phyloP scores from a whole-genome alignment of 2,888 invertebrate genomes.

The Hirtodrosophila trivittata region DNA sequence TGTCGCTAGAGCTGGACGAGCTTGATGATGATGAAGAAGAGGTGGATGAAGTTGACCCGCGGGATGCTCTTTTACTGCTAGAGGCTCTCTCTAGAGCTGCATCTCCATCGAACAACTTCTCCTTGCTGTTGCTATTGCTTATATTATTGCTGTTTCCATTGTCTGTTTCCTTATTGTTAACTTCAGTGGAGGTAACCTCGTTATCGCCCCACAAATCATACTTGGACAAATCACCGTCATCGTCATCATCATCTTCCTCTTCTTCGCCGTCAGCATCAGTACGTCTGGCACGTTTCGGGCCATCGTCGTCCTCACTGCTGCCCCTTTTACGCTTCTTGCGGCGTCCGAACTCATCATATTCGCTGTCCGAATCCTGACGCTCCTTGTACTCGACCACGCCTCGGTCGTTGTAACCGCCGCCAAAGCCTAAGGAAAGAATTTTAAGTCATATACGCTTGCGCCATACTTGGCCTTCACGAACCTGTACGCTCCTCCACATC shows the following conservation, averaged over 20 bases:
- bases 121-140: constrained; percentile 22
- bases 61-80: constrained; percentile 54
- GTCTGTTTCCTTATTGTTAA: constrained; percentile 46
- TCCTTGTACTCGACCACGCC: constrained; percentile 98
- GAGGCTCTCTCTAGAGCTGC: not conserved
- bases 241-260: constrained; percentile 85
- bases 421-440: constrained; percentile 86
- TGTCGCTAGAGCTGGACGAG: constrained; percentile 62
- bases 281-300: constrained; percentile 45
- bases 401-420: constrained; percentile 97
- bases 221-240: constrained; percentile 89
- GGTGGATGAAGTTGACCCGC: constrained; percentile 73
- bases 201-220: constrained; percentile 91
- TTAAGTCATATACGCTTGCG: not conserved
- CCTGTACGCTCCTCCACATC: constrained; percentile 93
- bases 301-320: constrained; percentile 59
- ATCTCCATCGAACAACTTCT: constrained; percentile 14
- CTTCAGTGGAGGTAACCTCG: constrained; percentile 82
- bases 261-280: constrained; percentile 73
- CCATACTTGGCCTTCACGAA: constrained; percentile 54
- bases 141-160: constrained; percentile 32
- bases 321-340: constrained; percentile 85
- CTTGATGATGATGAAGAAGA: constrained; percentile 75
- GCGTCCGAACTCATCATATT: constrained; percentile 96
- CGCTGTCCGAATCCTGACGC: constrained; percentile 94